These are phyloP conservation scores for Leptothorax acervorum DNA, from an alignment of 2,888 invertebrate genomes.

Conservation along the genomic window DNA sequence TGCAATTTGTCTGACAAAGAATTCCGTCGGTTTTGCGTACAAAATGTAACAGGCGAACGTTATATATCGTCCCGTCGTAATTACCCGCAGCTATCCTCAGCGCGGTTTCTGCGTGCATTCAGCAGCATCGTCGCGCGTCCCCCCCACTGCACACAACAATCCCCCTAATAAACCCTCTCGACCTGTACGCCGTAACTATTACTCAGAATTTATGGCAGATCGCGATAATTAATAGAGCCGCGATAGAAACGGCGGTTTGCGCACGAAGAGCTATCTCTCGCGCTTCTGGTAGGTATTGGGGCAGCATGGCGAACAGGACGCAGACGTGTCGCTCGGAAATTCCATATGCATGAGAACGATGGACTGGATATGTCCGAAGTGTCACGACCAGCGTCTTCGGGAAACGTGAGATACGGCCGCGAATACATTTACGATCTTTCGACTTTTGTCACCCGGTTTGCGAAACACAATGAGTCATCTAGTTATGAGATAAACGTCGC, in stretches of 20 bases:
- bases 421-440: slow-evolving; percentile 45
- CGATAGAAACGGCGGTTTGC: slow-evolving; percentile 66
- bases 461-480: slow-evolving; percentile 10
- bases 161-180: slow-evolving; percentile 66
- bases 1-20: slow-evolving; percentile 44
- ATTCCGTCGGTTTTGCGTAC: slow-evolving; percentile 49
- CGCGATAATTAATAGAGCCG: slow-evolving; percentile 81
- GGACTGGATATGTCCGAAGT: slow-evolving; percentile 61
- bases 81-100: slow-evolving; percentile 66
- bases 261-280: slow-evolving; percentile 74
- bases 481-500: not conserved
- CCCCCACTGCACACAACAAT: slow-evolving; percentile 28
- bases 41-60: slow-evolving; percentile 47
- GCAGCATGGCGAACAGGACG: slow-evolving; percentile 66
- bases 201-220: slow-evolving; percentile 81
- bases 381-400: slow-evolving; percentile 54
- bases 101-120: slow-evolving; percentile 66
- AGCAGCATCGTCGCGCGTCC: slow-evolving; percentile 67
- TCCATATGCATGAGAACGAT: slow-evolving; percentile 79
- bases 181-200: slow-evolving; percentile 68
- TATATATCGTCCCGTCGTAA: slow-evolving; percentile 60
- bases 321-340: slow-evolving; percentile 78
- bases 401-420: slow-evolving; percentile 34
- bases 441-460: slow-evolving; percentile 17
- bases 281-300: slow-evolving; percentile 73